Evolutionary conservation across 1,140 invertebrate genomes (phyloP).

Genomic region (Apis laboriosa): DNA sequence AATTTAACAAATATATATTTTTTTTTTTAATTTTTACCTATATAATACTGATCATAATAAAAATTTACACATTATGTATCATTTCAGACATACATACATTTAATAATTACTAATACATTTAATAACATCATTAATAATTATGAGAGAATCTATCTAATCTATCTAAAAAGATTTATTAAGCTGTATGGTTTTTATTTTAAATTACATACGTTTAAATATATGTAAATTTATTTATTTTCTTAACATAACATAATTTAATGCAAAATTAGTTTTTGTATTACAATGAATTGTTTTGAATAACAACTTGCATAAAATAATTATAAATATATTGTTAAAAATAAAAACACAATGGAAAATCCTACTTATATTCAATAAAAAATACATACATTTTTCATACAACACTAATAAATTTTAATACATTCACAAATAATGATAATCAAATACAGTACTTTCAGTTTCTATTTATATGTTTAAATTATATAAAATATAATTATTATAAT

Average conservation of each 20-base stretch:
- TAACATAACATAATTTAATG: background rate
- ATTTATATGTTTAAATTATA: background rate
- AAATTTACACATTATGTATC: background rate
- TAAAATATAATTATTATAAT: background rate
- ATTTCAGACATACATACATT: too few relatives aligned
- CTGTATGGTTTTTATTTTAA: background rate
- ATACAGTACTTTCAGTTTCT: background rate
- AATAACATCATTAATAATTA: background rate
- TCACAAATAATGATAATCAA: constrained; percentile 5
- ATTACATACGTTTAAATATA: background rate
- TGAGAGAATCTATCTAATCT: background rate
- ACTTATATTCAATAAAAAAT: constrained; percentile 22
- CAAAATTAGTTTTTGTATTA: background rate
- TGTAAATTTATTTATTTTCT: background rate
- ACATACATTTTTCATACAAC: constrained; percentile 16
- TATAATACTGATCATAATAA: background rate
- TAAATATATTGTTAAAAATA: background rate
- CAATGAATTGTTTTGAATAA: background rate
- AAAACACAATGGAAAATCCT: background rate
- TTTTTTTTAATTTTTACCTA: background rate
- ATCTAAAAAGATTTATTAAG: background rate
- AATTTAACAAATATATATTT: background rate
- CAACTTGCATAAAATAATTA: background rate
- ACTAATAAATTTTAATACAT: constrained; percentile 21
- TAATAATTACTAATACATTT: too few relatives aligned